phyloP scores from a whole-genome alignment of 2,797 vertebrate genomes.

The Melanotaenia maccullochi region DNA sequence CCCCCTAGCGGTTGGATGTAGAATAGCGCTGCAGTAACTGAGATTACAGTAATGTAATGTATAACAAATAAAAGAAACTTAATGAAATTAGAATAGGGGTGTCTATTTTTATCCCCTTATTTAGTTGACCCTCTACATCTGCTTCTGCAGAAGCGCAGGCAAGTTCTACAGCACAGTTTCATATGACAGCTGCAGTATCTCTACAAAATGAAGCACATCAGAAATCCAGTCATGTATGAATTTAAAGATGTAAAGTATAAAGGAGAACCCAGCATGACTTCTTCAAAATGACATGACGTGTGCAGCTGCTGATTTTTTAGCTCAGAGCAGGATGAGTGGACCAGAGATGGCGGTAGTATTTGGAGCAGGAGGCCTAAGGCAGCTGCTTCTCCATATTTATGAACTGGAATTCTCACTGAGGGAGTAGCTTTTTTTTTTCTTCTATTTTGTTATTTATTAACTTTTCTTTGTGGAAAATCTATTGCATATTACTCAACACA shows the following conservation, averaged over 20 bases:
- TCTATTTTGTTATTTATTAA: constrained; percentile 9
- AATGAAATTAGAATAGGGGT: too few species aligned
- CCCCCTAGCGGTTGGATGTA: too few species aligned
- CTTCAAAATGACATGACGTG: background rate
- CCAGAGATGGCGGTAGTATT: background rate
- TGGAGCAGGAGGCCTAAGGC: constrained; percentile 20
- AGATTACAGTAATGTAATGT: too few species aligned
- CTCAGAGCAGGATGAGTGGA: constrained; percentile 1
- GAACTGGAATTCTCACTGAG: constrained; percentile 16
- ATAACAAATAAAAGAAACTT: too few species aligned
- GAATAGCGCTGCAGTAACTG: too few species aligned
- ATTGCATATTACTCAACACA: constrained; percentile 4
- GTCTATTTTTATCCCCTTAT: too few species aligned
- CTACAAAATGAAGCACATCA: background rate
- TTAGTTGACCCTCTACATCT: too few species aligned
- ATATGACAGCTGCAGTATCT: background rate
- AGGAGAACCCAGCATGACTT: constrained; percentile 11
- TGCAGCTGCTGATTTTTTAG: background rate
- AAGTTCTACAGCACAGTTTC: background rate
- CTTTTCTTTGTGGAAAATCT: constrained; percentile 8
- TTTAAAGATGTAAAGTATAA: background rate
- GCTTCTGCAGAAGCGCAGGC: background rate
- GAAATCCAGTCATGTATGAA: constrained; percentile 19
- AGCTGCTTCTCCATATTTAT: constrained; percentile 22
- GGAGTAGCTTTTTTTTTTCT: constrained; percentile 4